phyloP scores from a whole-genome alignment of 1,140 invertebrate genomes.

The Lycorma delicatula region DNA sequence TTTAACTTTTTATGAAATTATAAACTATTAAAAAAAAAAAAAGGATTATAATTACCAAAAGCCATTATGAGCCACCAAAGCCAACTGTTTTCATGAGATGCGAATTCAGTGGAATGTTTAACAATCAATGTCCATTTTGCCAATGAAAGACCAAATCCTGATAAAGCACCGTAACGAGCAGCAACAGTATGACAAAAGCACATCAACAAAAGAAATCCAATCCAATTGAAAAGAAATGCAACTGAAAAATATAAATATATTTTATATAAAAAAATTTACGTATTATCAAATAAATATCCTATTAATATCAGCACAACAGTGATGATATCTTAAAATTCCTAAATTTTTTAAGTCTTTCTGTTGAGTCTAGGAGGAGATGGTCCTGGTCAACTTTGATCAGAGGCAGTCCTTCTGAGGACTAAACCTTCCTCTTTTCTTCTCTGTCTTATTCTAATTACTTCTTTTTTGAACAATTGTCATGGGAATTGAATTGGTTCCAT shows the following conservation, averaged over 20 bases:
- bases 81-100: slow-evolving; percentile 78
- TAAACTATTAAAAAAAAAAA: too few relatives aligned
- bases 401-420: too few relatives aligned
- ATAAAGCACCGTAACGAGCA: slow-evolving; percentile 81
- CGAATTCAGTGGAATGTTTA: slow-evolving; percentile 77
- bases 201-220: slow-evolving; percentile 83
- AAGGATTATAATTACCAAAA: slow-evolving; percentile 57
- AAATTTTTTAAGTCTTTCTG: too few relatives aligned
- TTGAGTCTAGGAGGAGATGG: too few relatives aligned
- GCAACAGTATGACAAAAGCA: slow-evolving; percentile 92
- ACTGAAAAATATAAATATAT: slow-evolving; percentile 42
- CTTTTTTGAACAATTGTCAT: too few relatives aligned
- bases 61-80: slow-evolving; percentile 85
- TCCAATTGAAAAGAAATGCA: slow-evolving; percentile 89
- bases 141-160: slow-evolving; percentile 84
- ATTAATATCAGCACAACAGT: too few relatives aligned
- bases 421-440: too few relatives aligned
- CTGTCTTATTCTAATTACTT: too few relatives aligned
- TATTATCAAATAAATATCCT: neutral
- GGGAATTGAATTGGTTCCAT: too few relatives aligned
- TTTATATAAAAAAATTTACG: slow-evolving; percentile 5
- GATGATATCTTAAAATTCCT: neutral
- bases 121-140: slow-evolving; percentile 93
- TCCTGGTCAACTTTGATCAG: too few relatives aligned
- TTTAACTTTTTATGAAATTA: too few relatives aligned